Evolutionary conservation across 2,113 vertebrate species (phyloP).

Genomic region (Rhagologus leucostigma): DNA sequence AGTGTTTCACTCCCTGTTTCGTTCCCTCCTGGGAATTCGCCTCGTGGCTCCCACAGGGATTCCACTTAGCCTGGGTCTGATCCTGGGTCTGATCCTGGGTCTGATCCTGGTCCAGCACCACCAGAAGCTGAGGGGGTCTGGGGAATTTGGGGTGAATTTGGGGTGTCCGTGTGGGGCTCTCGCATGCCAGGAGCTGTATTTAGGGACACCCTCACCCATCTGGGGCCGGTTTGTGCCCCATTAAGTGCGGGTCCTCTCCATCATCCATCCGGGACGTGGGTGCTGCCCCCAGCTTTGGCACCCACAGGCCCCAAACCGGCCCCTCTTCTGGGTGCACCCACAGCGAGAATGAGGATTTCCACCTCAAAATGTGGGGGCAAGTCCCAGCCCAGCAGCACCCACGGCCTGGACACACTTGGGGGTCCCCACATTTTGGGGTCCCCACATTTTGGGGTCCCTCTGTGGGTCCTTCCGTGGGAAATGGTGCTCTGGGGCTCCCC

Average conservation of each 20-base stretch:
- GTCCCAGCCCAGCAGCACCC: not conserved
- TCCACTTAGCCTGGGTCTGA: not conserved
- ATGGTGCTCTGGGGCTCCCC: not conserved
- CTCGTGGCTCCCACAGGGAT: not conserved
- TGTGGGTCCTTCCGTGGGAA: not conserved
- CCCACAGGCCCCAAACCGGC: not conserved
- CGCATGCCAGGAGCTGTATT: not conserved
- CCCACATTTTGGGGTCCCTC: not conserved
- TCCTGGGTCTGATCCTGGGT: not conserved
- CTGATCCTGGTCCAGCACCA: not conserved
- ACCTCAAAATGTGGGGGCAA: rapidly evolving
- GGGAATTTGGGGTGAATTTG: not conserved
- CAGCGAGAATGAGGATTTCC: not conserved
- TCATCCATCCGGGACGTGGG: not conserved
- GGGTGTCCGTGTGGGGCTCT: not conserved
- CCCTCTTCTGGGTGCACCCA: not conserved
- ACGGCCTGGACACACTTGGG: not conserved
- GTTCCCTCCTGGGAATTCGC: not conserved
- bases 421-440: not conserved
- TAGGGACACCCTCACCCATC: not conserved
- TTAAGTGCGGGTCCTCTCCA: not conserved
- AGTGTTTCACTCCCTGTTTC: not conserved
- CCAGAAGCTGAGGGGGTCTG: rapidly evolving
- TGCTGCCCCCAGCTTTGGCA: not conserved
- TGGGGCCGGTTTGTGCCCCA: rapidly evolving